Evolutionary conservation across 2,113 vertebrate species (phyloP), one percentile per base, ranked within the genome.

Genomic region (Neogobius melanostomus): DNA sequence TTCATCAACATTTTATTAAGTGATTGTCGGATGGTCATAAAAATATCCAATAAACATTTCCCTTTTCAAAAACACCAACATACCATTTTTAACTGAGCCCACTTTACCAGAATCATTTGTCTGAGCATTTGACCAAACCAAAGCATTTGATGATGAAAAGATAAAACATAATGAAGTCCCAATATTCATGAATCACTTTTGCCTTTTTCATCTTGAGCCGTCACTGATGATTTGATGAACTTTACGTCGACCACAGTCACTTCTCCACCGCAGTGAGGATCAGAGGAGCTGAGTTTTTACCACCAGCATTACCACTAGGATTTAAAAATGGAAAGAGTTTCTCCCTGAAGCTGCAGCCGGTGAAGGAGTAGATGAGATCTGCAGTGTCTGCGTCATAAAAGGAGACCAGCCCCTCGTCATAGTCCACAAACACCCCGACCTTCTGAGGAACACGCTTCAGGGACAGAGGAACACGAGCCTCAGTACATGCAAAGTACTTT

Each of bases 321-420:
- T 57, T 57, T 57, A 57, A 57, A 57, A 57, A 57, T 57, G 54
- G 54, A 42, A 28, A 57, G 11, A 57, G 21, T 42, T 57, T 57
- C 21, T 36, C 28, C 4, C 36, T 57, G 11, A 57, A 57, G 21
- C 28, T 7, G 11, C 54, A 57, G 54, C 6, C 28, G 28, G 54
- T 57, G 54, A 57, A 57, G 28, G 54, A 57, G 54, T 57, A 57
- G 54, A 57, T 57, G 54, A 57, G 54, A 57, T 57, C 21, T 57
- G 21, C 54, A 57, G 54, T 28, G 12, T 57, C 54, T 11, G 28
- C 54, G 11, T 57, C 54, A 57, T 57, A 42, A 36, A 57, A 57
- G 54, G 54, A 57, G 54, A 57, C 54, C 21, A 57, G 21, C 28
- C 54, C 54, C 5, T 28, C 11, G 10, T 57, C 28, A 36, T 57